Evolutionary conservation across 2,113 vertebrate species (phyloP).

Genomic region (Pygoscelis antarcticus): DNA sequence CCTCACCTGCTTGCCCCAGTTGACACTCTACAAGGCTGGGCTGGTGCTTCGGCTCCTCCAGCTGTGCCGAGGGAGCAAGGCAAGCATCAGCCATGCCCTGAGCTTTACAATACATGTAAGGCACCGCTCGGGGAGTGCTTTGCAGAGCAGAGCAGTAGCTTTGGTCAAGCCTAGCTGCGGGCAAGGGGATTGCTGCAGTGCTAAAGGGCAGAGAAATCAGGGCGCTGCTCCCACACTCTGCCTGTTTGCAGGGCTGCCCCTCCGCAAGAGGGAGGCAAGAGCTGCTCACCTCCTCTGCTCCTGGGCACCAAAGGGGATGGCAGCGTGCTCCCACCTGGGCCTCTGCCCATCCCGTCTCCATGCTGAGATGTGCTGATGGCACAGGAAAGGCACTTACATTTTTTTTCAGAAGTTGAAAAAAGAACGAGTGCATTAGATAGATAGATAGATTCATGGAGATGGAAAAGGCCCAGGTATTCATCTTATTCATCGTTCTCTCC

Average conservation of each 20-base stretch:
- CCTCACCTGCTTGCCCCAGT: background rate
- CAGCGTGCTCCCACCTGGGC: background rate
- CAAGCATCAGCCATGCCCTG: background rate
- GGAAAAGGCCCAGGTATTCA: constrained; percentile 1
- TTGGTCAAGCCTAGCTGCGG: background rate
- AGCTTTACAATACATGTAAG: background rate
- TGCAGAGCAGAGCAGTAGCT: background rate
- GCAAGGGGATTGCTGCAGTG: background rate
- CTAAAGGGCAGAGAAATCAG: background rate
- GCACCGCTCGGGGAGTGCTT: background rate
- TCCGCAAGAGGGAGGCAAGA: background rate
- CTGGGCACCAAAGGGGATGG: background rate
- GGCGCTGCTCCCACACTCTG: fast-evolving
- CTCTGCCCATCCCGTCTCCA: background rate
- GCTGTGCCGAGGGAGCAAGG: background rate
- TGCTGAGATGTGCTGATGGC: background rate
- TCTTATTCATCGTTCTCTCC: background rate
- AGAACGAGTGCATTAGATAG: background rate
- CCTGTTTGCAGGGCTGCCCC: background rate
- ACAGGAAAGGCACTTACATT: background rate
- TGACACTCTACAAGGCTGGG: background rate
- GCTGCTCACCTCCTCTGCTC: background rate
- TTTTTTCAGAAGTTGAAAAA: background rate
- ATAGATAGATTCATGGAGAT: background rate
- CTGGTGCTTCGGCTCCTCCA: background rate